Base-by-base conservation (phyloP, 2,113 vertebrate genomes). In the Butorides virescens region DNA sequence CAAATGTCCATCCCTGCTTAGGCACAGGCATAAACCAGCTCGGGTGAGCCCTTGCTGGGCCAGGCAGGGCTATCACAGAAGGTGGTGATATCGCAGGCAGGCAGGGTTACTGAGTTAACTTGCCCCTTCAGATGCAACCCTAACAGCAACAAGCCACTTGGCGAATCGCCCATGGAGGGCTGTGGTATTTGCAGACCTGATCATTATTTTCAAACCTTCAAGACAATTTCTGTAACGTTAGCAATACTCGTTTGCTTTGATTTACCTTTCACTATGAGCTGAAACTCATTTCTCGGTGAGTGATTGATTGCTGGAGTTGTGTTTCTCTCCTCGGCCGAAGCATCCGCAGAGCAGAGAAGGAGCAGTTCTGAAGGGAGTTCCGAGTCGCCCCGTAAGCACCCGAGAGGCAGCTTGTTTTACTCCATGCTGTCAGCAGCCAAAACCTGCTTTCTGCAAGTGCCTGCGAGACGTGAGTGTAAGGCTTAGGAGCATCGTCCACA, bases 1-100 rank as follows among this genome's bases (percentile, higher is more conserved):
- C 34, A 0, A 0, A 0, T 1, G 27, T 22, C 52, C 68, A 8
- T 11, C 91, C 42, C 88, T 63, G 62, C 52, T 11, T 1, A 16
- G 23, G 62, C 66, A 23, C 1, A 29, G 32, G 44, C 42, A 9
- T 1, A 20, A 8, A 0, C 8, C 68, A 36, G 52, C 36, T 50
- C 9, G 0, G 59, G 15, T 1, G 8, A 76, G 74, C 2, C 37
- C 55, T 10, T 5, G 36, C 53, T 26, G 55, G 13, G 82, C 53
- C n/a, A 7, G 29, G 52, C 84, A 71, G 62, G 44, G 68, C 78
- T 79, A 0, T 36, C 49, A 21, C 1, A 18, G 81, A 16, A 78
- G 55, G 18, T 25, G 49, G 42, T 67, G 81, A 55, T 49, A 66
- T 81, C 2, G 0, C 50, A 22, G 66, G 10, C 3, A 1, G 15